Percentiles rank a stretch among this genome's conserved stretches.
phyloP scores from a whole-genome alignment of 2,888 invertebrate species.

The Cancer borealis region DNA sequence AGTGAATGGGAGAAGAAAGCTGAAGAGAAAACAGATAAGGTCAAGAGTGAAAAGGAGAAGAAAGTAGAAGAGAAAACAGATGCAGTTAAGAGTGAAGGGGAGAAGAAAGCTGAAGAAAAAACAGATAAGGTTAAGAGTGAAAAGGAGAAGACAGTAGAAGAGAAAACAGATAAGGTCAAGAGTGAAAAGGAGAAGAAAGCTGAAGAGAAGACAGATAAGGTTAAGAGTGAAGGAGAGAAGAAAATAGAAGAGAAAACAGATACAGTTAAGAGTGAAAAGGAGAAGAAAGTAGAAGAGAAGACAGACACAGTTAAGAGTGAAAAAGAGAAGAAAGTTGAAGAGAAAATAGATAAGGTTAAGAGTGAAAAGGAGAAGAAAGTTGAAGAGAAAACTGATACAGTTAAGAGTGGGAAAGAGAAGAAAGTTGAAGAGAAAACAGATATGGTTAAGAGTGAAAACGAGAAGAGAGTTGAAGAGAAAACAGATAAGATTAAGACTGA shows the following conservation, averaged over 20 bases:
- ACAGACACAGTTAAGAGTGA: not conserved
- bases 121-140: not conserved
- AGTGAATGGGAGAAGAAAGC: not conserved
- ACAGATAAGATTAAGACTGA: not conserved
- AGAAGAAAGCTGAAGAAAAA: not conserved
- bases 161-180: not conserved
- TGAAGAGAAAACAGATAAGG: not conserved
- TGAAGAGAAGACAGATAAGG: not conserved
- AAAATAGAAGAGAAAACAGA: not conserved
- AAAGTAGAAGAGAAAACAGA: not conserved
- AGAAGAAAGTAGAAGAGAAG: not conserved
- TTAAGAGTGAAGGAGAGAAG: not conserved
- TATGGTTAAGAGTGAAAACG: not conserved
- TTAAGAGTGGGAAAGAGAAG: not conserved
- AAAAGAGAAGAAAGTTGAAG: not conserved
- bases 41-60: not conserved
- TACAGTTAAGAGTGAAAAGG: not conserved
- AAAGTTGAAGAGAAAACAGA: not conserved
- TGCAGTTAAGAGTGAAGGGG: not conserved
- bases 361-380: conserved; percentile 1
- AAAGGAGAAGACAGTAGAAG: not conserved
- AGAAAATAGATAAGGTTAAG: not conserved
- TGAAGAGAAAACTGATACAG: not conserved
- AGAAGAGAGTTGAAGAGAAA: not conserved
- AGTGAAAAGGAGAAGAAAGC: not conserved